Evolutionary conservation across 1,140 invertebrate genomes (phyloP).

Genomic region (Drosophila novamexicana): DNA sequence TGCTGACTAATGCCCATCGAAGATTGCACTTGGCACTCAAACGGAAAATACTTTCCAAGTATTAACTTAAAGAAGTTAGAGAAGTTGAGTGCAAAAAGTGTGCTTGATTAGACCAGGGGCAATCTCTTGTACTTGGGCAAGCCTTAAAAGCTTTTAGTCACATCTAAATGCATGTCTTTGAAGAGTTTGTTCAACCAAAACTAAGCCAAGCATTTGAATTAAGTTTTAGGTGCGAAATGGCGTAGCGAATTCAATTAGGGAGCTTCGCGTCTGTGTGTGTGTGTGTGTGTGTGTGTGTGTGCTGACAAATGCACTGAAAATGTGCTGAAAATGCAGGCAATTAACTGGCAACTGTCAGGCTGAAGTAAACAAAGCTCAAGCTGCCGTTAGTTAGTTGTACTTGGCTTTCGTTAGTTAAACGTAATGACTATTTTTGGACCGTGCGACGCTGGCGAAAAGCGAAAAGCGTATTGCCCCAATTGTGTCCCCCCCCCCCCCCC

Average conservation of each 20-base stretch:
- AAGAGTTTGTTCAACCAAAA: no score
- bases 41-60: no score
- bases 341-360: slow-evolving; percentile 46
- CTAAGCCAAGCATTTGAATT: no score
- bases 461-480: slow-evolving; percentile 18
- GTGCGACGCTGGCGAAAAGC: slow-evolving; percentile 52
- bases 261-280: neutral
- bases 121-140: no score
- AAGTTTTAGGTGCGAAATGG: neutral
- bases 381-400: slow-evolving; percentile 6
- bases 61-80: no score
- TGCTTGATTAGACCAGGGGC: no score
- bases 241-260: slow-evolving; percentile 25
- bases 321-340: slow-evolving; percentile 60
- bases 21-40: no score
- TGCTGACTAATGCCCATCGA: no score
- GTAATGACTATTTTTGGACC: slow-evolving; percentile 77
- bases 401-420: slow-evolving; percentile 58
- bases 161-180: no score
- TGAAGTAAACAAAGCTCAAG: neutral
- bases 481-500: neutral
- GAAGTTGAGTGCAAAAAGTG: no score
- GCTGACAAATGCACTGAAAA: slow-evolving; percentile 48
- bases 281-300: no score
- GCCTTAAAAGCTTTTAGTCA: no score